phyloP scores from a whole-genome alignment of 2,797 vertebrate genomes.

The Apogon talboti region DNA sequence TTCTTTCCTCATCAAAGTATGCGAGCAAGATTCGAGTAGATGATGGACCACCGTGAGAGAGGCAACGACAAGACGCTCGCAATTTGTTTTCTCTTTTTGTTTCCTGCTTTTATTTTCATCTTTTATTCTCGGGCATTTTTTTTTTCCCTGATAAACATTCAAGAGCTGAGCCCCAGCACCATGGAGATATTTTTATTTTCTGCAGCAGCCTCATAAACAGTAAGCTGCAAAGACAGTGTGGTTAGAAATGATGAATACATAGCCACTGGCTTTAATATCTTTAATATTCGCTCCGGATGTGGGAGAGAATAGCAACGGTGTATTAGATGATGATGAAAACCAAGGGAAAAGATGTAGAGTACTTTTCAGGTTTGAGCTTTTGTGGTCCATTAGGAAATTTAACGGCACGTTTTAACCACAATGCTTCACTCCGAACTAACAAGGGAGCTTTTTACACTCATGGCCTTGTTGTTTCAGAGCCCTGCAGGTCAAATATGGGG shows the following conservation, averaged over 20 bases:
- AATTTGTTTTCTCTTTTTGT: constrained; percentile 53
- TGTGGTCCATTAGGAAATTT: constrained; percentile 8
- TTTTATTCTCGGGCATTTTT: constrained; percentile 15
- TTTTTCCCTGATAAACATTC: constrained; percentile 41
- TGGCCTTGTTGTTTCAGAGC: not conserved
- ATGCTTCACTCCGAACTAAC: constrained; percentile 15
- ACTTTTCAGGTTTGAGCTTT: constrained; percentile 15
- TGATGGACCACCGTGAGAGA: constrained; percentile 31
- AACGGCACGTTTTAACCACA: constrained; percentile 2
- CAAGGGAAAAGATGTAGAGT: constrained; percentile 4
- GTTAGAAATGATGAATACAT: constrained; percentile 69
- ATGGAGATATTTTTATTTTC: constrained; percentile 59
- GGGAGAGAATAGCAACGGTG: constrained; percentile 1
- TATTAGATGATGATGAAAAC: constrained; percentile 49
- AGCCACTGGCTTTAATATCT: constrained; percentile 67
- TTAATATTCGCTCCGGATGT: constrained; percentile 31
- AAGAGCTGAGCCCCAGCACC: constrained; percentile 20
- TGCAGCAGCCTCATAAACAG: constrained; percentile 54
- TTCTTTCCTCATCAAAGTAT: constrained; percentile 48
- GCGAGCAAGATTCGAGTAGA: constrained; percentile 29
- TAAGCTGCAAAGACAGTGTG: constrained; percentile 54
- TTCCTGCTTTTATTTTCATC: constrained; percentile 31
- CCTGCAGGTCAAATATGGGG: not conserved
- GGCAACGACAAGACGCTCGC: constrained; percentile 16
- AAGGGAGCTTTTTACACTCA: constrained; percentile 9